A percentile compares a stretch with the other conserved stretches of the same genome.
phyloP scores from a whole-genome alignment of 2,888 invertebrate genomes.

The Iselma pallidipennis region DNA sequence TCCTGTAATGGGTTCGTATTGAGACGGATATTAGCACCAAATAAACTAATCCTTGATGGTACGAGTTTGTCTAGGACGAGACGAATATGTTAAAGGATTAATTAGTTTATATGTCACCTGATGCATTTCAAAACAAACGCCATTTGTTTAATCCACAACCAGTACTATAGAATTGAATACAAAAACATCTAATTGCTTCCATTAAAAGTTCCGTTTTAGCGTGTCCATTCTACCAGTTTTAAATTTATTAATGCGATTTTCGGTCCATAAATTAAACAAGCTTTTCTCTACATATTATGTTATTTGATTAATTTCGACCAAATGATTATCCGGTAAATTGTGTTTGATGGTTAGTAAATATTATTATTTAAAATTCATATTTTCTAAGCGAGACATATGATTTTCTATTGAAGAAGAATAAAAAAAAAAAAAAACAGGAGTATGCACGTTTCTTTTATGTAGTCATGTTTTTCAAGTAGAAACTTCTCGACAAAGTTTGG shows the following conservation, averaged over 20 bases:
- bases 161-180: constrained; percentile 30
- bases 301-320: too few species aligned
- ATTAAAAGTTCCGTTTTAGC: constrained; percentile 22
- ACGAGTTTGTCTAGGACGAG: too few species aligned
- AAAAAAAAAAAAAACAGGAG: too few species aligned
- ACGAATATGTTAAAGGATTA: constrained; percentile 11
- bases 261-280: background rate
- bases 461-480: background rate
- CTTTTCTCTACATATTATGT: too few species aligned
- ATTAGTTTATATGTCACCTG: constrained; percentile 24
- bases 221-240: constrained; percentile 12
- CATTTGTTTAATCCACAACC: constrained; percentile 25
- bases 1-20: background rate
- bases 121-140: constrained; percentile 26
- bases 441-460: background rate
- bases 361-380: too few species aligned
- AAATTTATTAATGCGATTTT: constrained; percentile 22
- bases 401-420: background rate
- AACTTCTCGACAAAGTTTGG: background rate
- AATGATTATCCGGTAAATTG: too few species aligned
- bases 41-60: background rate
- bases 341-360: too few species aligned
- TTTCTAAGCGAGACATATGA: too few species aligned
- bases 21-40: background rate
- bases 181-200: constrained; percentile 31